A percentile compares a stretch with the other conserved stretches of the same genome.
These are phyloP conservation scores for Odontamblyopus rebecca DNA, from an alignment of 2,797 vertebrate genomes.

Conservation along the genomic window DNA sequence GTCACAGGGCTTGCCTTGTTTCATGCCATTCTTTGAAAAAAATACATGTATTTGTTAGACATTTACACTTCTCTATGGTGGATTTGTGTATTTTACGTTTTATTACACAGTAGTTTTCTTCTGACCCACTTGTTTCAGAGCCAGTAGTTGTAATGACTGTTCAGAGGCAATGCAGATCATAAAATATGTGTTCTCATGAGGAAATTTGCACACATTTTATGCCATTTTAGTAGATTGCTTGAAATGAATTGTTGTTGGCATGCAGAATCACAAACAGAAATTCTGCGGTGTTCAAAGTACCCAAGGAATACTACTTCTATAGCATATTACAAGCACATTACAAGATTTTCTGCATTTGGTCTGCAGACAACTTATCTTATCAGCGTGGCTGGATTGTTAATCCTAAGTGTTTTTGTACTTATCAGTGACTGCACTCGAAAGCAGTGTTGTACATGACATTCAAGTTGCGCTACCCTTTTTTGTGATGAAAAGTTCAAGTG, in stretches of 20 bases:
- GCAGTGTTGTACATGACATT: constrained; percentile 29
- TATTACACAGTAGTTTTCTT: constrained; percentile 25
- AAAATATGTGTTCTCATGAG: constrained; percentile 22
- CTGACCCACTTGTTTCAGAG: constrained; percentile 26
- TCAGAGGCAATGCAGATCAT: constrained; percentile 18
- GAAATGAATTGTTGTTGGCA: constrained; percentile 47
- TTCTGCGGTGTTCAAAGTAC: constrained; percentile 20
- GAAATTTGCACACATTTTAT: constrained; percentile 29
- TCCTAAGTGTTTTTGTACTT: neutral
- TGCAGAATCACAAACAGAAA: constrained; percentile 21
- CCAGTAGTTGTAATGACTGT: constrained; percentile 35
- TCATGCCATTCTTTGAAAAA: constrained; percentile 17
- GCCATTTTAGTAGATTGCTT: constrained; percentile 15
- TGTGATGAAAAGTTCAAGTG: constrained; percentile 72
- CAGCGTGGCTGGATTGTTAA: neutral
- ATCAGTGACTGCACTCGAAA: constrained; percentile 24
- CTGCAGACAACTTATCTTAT: neutral
- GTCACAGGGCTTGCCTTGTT: constrained; percentile 31
- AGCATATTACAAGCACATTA: neutral
- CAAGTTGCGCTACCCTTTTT: no score
- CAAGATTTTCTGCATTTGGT: constrained; percentile 8
- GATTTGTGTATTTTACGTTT: neutral
- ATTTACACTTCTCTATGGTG: neutral
- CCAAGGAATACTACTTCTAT: neutral
- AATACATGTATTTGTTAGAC: constrained; percentile 1